Percentiles rank a stretch among this genome's conserved stretches.
Conservation (phyloP, 1,140 invertebrate species). For the Notospermus geniculatus region DNA sequence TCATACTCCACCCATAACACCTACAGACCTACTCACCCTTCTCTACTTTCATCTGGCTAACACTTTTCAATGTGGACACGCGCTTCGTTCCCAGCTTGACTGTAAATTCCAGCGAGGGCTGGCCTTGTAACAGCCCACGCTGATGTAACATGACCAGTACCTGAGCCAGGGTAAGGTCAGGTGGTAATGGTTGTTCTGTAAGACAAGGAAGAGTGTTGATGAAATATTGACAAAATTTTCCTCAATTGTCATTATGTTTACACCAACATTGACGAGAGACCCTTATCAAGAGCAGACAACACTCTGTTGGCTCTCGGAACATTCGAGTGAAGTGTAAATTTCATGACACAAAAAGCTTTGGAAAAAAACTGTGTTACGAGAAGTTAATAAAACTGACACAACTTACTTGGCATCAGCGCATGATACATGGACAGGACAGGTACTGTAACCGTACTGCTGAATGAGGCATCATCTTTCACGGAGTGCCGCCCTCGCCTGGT, state of each 20-base stretch:
- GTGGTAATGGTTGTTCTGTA: constrained; percentile 57
- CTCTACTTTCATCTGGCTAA: no score
- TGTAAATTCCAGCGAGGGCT: constrained; percentile 57
- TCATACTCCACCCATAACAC: no score
- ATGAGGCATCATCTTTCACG: constrained; percentile 57
- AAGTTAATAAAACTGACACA: not conserved
- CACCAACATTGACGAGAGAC: no score
- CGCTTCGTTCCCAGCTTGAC: constrained; percentile 19
- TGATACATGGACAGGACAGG: constrained; percentile 33
- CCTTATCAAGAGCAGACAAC: no score
- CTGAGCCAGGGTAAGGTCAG: constrained; percentile 65
- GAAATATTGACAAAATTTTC: not conserved
- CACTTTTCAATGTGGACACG: no score
- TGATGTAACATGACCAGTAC: constrained; percentile 62
- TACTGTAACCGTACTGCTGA: not conserved
- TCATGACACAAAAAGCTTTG: no score
- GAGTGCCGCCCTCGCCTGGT: constrained; percentile 49
- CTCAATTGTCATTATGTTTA: no score
- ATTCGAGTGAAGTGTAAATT: no score
- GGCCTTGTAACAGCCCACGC: constrained; percentile 60
- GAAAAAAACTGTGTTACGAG: not conserved
- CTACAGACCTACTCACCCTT: no score
- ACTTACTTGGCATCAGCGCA: constrained; percentile 29
- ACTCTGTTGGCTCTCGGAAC: no score
- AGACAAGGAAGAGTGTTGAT: not conserved